Percentiles rank a stretch among this genome's conserved stretches.
Evolutionary conservation across 2,113 vertebrate genomes (phyloP).

Genomic region (Dolichotis patagonum): DNA sequence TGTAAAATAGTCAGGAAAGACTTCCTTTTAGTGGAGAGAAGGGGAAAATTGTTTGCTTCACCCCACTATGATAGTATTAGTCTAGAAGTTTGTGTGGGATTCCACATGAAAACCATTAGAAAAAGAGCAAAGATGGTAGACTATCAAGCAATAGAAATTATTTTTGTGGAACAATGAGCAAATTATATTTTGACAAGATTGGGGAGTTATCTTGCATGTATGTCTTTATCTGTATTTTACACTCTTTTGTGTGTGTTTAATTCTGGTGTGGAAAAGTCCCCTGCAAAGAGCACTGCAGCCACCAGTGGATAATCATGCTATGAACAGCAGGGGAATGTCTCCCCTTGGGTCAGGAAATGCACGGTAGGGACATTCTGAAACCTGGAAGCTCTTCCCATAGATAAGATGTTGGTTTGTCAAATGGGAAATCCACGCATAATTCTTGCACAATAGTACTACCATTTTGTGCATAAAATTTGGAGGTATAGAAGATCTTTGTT

Average conservation of each 20-base stretch:
- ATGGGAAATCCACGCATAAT: constrained; percentile 42
- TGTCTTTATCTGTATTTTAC: not conserved
- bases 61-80: not conserved
- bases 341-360: not conserved
- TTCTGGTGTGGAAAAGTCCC: not conserved
- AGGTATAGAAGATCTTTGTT: constrained; percentile 1
- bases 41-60: not conserved
- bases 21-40: not conserved
- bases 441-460: constrained; percentile 14
- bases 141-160: not conserved
- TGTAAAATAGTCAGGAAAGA: not conserved
- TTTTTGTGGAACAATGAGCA: constrained; percentile 33
- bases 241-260: not conserved
- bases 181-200: constrained; percentile 52
- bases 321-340: not conserved
- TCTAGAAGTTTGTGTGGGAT: not conserved
- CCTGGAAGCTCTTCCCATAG: constrained; percentile 30
- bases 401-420: constrained; percentile 48
- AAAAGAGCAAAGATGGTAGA: not conserved
- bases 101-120: constrained; percentile 10
- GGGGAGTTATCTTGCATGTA: not conserved
- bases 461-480: not conserved
- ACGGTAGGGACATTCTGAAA: constrained; percentile 29
- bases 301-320: not conserved
- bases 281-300: not conserved